These are phyloP conservation scores for Caenorhabditis wallacei DNA, from an alignment of 2,888 invertebrate species.

Conservation along the genomic window DNA sequence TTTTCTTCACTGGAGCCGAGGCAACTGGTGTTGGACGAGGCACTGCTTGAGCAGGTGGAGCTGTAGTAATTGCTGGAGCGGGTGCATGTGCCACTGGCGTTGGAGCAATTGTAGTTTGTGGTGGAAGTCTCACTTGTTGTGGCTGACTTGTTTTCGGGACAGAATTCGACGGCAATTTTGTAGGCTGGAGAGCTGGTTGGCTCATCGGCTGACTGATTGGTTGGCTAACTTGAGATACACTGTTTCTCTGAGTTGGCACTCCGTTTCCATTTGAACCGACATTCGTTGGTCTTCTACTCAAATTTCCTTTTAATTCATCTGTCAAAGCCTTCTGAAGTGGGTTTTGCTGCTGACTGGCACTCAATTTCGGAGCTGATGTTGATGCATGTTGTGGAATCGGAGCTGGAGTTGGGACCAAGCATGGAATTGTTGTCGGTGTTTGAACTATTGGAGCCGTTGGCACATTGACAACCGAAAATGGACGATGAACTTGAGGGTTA, in stretches of 20 bases:
- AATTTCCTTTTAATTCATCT: conserved; percentile 46
- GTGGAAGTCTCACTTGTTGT: conserved; percentile 30
- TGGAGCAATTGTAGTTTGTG: conserved; percentile 5
- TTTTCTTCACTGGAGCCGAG: neutral
- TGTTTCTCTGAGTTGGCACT: neutral
- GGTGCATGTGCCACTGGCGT: neutral
- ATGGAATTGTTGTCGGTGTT: conserved; percentile 37
- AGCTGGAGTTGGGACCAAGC: conserved; percentile 58
- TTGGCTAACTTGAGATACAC: neutral
- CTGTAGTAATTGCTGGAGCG: conserved; percentile 8
- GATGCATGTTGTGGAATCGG: conserved; percentile 8
- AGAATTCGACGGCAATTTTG: neutral
- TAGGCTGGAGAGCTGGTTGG: conserved; percentile 13
- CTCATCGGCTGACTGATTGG: neutral
- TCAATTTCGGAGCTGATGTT: neutral
- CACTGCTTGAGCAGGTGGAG: neutral
- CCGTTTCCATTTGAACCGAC: neutral
- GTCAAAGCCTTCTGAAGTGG: conserved; percentile 42
- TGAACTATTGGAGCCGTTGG: conserved; percentile 17
- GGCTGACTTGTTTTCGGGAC: conserved; percentile 3
- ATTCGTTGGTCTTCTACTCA: conserved; percentile 24
- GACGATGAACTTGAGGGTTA: conserved; percentile 17
- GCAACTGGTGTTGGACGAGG: neutral
- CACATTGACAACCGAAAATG: conserved; percentile 44
- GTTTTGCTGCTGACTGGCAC: conserved; percentile 16